Base-by-base conservation (phyloP, 2,113 vertebrate species). In the Megaptera novaeangliae region DNA sequence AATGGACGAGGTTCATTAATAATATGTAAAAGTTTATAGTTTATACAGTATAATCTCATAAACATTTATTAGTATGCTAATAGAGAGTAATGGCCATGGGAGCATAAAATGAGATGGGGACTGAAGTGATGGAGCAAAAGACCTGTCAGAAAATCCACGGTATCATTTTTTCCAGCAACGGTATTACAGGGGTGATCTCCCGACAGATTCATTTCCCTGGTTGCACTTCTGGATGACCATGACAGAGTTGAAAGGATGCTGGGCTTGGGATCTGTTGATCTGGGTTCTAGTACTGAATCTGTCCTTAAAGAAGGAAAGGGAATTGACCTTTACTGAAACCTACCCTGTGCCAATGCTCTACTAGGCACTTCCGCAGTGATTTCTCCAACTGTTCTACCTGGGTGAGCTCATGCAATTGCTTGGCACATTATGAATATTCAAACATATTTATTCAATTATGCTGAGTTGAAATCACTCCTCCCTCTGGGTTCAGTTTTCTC, bases 51-150 rank as follows among this genome's bases (percentile, higher is more conserved):
- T 94, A 97, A 97, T 98, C 96, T 97, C 97, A 97, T 98, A 97
- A 98, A 98, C 97, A 98, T 98, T 98, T 98, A 98, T 98, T 97
- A 97, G 95, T 93, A 98, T 98, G 95, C 95, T 98, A 98, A 98
- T 98, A 91, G 96, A 96, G 31, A 97, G 61, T 92, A 96, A 98
- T 85, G 78, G 91, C 89, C 68, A 94, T 85, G 91, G 88, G 96
- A 96, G 97, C 96, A 97, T 97, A 97, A 98, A 98, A 97, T 97
- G 96, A 97, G 97, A 97, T 12, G 52, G 80, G 95, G 92, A 69
- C 61, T 95, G 69, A 82, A 41, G 44, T 94, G 92, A 95, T 39
- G 59, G 83, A 86, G 66, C 69, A 66, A 81, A 96, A 85, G 41
- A 78, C 34, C 87, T 94, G 49, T 94, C 44, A 71, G 44, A 71